phyloP scores from a whole-genome alignment of 1,140 invertebrate species.

The Drosophila tropicalis region DNA sequence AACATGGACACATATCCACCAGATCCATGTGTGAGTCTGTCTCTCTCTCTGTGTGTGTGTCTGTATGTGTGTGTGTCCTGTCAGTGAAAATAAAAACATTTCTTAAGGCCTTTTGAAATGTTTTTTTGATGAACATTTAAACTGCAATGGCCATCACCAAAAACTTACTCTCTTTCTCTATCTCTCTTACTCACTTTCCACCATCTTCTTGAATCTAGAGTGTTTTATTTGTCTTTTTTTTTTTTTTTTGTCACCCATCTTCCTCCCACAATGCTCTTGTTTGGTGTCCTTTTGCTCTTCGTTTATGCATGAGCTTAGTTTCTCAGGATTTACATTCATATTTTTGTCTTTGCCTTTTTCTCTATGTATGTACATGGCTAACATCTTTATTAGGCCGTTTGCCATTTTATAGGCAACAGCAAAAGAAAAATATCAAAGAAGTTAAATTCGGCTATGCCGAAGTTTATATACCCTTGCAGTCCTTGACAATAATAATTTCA shows the following conservation, averaged over 20 bases:
- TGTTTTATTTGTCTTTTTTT: background rate
- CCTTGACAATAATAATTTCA: no score
- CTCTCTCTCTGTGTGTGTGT: conserved; percentile 30
- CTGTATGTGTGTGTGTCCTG: conserved; percentile 35
- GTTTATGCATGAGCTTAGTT: conserved; percentile 9
- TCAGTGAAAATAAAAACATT: conserved; percentile 57
- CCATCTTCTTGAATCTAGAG: background rate
- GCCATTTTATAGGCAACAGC: background rate
- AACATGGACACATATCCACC: conserved; percentile 22
- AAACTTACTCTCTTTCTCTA: background rate
- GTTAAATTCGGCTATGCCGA: no score
- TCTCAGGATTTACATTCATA: conserved; percentile 3
- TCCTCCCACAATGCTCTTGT: background rate
- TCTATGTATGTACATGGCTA: background rate
- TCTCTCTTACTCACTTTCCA: background rate
- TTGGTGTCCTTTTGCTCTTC: conserved; percentile 4
- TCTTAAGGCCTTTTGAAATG: conserved; percentile 45
- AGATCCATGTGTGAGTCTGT: conserved; percentile 28
- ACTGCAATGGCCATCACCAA: conserved; percentile 21
- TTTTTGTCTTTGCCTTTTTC: conserved; percentile 1
- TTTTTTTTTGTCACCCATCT: background rate
- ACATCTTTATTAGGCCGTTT: conserved; percentile 5
- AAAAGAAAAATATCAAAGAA: background rate
- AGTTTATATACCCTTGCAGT: no score
- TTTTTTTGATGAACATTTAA: conserved; percentile 55